These are phyloP conservation scores for Dryas iulia DNA, from an alignment of 1,140 invertebrate genomes.

Conservation along the genomic window DNA sequence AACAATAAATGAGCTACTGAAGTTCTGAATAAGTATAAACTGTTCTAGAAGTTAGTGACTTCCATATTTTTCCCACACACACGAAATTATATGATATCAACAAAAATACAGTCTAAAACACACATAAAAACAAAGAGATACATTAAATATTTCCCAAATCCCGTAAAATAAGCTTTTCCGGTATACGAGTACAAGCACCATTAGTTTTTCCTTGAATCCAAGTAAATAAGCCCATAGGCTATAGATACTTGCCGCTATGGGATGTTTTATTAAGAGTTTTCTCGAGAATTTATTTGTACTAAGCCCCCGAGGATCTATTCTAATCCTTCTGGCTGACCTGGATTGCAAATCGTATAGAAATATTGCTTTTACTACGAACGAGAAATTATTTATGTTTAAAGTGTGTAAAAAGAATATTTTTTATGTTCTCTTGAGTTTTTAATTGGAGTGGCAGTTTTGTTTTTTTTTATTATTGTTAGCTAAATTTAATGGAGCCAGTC, in stretches of 20 bases:
- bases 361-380: neutral
- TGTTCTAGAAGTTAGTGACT: no score
- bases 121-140: no score
- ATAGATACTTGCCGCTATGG: neutral
- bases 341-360: neutral
- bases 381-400: neutral
- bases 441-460: no score
- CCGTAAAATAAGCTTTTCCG: neutral
- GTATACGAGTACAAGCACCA: neutral
- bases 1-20: no score
- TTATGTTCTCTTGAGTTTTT: no score
- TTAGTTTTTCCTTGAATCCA: neutral
- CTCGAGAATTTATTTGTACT: constrained; percentile 1
- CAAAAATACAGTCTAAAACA: no score
- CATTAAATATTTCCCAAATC: neutral
- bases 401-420: no score
- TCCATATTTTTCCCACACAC: no score
- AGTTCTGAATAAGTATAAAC: no score
- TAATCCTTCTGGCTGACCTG: constrained; percentile 2
- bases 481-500: no score
- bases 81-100: no score
- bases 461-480: no score
- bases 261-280: constrained; percentile 6
- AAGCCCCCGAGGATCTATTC: constrained; percentile 6
- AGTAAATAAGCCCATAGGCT: neutral